Percentiles rank a stretch among this genome's conserved stretches.
These are phyloP conservation scores for Gisinianus flammeolus DNA, from an alignment of 2,888 invertebrate genomes.

Conservation along the genomic window DNA sequence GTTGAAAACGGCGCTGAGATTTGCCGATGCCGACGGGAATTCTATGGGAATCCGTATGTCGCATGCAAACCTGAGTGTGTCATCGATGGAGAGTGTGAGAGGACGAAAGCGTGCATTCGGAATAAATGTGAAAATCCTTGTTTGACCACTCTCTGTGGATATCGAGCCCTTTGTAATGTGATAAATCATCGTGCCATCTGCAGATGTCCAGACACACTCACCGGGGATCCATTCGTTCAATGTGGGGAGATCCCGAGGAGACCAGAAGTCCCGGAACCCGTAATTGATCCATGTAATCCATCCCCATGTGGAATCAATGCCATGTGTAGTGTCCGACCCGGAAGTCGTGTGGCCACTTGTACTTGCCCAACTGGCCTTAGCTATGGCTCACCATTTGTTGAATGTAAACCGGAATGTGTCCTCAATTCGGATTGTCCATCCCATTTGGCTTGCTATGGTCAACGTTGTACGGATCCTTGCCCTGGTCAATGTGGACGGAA, in stretches of 20 bases:
- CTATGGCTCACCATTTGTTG: conserved; percentile 53
- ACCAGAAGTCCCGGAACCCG: conserved; percentile 46
- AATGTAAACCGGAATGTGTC: conserved; percentile 72
- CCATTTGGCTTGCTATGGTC: conserved; percentile 76
- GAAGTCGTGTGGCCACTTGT: conserved; percentile 70
- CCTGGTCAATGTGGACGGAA: conserved; percentile 81
- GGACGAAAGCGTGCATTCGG: conserved; percentile 72
- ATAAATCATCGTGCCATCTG: conserved; percentile 76
- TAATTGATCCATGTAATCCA: conserved; percentile 74
- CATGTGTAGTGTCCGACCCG: conserved; percentile 75
- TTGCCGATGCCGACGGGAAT: conserved; percentile 60
- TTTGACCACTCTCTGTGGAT: conserved; percentile 68
- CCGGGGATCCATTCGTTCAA: conserved; percentile 59
- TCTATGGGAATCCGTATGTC: conserved; percentile 63
- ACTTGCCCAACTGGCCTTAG: conserved; percentile 69
- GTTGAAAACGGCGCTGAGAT: conserved; percentile 52
- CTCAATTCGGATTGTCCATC: conserved; percentile 87
- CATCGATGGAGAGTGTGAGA: conserved; percentile 80
- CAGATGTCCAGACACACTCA: conserved; percentile 64
- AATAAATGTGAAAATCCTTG: conserved; percentile 80
- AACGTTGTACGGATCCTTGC: conserved; percentile 84
- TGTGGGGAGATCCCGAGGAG: conserved; percentile 56
- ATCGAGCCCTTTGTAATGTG: conserved; percentile 73
- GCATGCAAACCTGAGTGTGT: conserved; percentile 71
- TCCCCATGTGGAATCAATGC: conserved; percentile 85